Base-by-base conservation (phyloP, 2,113 vertebrate genomes). In the Python bivittatus region DNA sequence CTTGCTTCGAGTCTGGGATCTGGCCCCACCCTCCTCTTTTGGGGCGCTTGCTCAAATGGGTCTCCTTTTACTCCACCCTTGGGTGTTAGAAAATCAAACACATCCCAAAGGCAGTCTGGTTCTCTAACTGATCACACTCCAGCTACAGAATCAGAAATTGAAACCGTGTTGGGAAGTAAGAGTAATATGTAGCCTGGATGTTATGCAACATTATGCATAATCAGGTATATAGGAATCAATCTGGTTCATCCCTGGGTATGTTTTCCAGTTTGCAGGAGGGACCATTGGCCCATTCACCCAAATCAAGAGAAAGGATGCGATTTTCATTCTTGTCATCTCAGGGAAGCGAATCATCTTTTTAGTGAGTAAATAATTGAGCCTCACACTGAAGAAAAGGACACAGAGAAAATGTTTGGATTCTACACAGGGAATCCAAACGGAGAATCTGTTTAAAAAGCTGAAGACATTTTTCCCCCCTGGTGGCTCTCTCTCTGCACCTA, bases 401-500 rank as follows among this genome's bases (percentile, higher is more conserved):
- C n/a, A n/a, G n/a, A n/a, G n/a, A n/a, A n/a, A n/a, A n/a, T n/a
- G n/a, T n/a, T n/a, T n/a, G n/a, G n/a, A n/a, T n/a, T n/a, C 20
- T 79, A 92, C 91, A 83, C 11, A 5, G 84, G 93, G 91, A 90
- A 95, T 79, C 11, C 86, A 90, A 94, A 86, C 1, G 6, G 52
- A 15, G 11, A 33, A 23, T 89, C 23, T 52, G 4, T 4, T 79
- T 15, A 38, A 79, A 38, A 89, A 64, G 33, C 53, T 22, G 91
- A 92, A 83, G 94, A 93, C 88, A 91, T 90, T 84, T 1, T 22
- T 10, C 22, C 23, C 94, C 25, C 6, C 22, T 94, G 94, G 96
- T 95, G 93, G 60, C 93, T 96, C 96, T 96, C 94, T 93, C 88
- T 0, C 0, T 93, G 89, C 89, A 29, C 91, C 93, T 88, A 72